phyloP scores from a whole-genome alignment of 30 jellyfish, hydroid and myxozoan species.

The Hydractinia symbiolongicarpus region DNA sequence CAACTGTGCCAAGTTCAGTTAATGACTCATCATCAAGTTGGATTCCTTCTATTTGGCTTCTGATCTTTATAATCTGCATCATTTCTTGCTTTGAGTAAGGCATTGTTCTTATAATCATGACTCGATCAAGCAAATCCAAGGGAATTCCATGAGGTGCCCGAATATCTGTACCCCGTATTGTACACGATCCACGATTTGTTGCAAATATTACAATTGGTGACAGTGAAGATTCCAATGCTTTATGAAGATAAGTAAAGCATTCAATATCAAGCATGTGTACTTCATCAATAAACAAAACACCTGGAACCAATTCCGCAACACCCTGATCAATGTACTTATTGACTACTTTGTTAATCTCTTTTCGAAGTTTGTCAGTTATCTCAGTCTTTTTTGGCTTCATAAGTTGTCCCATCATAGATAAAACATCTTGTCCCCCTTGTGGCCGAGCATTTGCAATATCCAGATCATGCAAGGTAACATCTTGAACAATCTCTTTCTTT shows the following conservation, averaged over 20 bases:
- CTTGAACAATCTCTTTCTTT: constrained; percentile 93
- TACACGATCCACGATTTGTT: constrained; percentile 86
- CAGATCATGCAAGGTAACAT: constrained; percentile 92
- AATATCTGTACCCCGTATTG: constrained; percentile 93
- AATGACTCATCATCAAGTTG: constrained; percentile 68
- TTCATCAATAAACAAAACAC: constrained; percentile 96
- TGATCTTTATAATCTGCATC: constrained; percentile 73
- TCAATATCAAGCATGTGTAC: constrained; percentile 97
- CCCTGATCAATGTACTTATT: constrained; percentile 96
- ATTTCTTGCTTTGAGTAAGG: constrained; percentile 82
- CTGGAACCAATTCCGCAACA: constrained; percentile 96
- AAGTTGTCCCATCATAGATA: constrained; percentile 95
- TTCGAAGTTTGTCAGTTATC: constrained; percentile 71
- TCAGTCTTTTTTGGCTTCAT: constrained; percentile 96
- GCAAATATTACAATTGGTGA: constrained; percentile 98
- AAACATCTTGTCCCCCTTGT: constrained; percentile 97
- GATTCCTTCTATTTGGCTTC: constrained; percentile 82
- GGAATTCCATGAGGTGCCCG: constrained; percentile 95
- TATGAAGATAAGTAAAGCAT: constrained; percentile 88
- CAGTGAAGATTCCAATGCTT: constrained; percentile 81
- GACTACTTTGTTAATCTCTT: constrained; percentile 55
- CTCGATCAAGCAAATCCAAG: constrained; percentile 84
- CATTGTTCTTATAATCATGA: constrained; percentile 87
- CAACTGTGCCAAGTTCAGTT: constrained; percentile 74
- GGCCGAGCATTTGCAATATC: constrained; percentile 98